A percentile compares a stretch with the other conserved stretches of the same genome.
Evolutionary conservation across 2,888 invertebrate genomes (phyloP).

Genomic region (Eristalis intricaria): DNA sequence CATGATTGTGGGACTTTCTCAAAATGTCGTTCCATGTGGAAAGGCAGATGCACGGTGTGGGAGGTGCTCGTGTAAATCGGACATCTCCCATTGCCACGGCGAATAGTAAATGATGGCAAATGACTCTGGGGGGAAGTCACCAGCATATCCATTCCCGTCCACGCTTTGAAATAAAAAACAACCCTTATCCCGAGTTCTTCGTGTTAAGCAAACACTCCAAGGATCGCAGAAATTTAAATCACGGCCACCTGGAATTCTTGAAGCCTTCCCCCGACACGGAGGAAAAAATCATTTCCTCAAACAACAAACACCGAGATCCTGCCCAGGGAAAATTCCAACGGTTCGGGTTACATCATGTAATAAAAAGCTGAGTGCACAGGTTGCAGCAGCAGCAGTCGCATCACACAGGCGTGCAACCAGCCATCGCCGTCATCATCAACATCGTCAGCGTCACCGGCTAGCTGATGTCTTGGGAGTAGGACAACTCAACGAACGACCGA

Average conservation of each 20-base stretch:
- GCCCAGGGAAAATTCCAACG: conserved; percentile 67
- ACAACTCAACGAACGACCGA: conserved; percentile 8
- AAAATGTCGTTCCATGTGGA: conserved; percentile 42
- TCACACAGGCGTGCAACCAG: conserved; percentile 37
- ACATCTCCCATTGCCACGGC: no score
- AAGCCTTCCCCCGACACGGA: conserved; percentile 57
- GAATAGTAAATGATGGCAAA: no score
- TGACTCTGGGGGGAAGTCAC: neutral
- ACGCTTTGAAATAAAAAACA: neutral
- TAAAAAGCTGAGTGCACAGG: conserved; percentile 58
- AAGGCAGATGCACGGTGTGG: neutral
- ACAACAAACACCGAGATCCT: conserved; percentile 45
- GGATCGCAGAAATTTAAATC: conserved; percentile 54
- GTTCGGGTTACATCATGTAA: conserved; percentile 70
- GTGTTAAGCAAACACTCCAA: neutral
- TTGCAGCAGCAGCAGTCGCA: conserved; percentile 30
- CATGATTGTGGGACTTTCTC: conserved; percentile 50
- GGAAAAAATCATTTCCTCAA: neutral
- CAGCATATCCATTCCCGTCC: conserved; percentile 2
- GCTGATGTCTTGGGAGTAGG: neutral
- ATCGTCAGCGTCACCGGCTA: conserved; percentile 8
- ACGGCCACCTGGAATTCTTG: conserved; percentile 53
- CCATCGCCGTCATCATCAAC: conserved; percentile 34
- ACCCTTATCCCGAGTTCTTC: conserved; percentile 28
- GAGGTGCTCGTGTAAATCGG: conserved; percentile 23